Base-by-base conservation (phyloP, 2,888 invertebrate genomes). In the Erebia epiphron region DNA sequence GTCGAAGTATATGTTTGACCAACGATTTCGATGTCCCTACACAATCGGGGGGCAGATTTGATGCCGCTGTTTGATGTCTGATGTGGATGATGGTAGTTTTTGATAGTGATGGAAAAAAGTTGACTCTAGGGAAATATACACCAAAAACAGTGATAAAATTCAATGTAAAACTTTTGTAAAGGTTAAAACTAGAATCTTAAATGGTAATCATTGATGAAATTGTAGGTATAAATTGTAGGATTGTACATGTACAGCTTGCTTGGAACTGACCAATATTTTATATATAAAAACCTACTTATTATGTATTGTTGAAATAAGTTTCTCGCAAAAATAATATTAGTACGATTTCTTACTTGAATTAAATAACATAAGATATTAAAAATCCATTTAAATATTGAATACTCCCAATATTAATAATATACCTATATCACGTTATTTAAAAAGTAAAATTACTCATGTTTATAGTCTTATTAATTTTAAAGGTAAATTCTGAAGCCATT, bases 201-300 rank as follows among this genome's bases (percentile, higher is more conserved):
- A 49, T 8, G 62, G 62, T 26, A 62, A 2, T 46, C 21, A 46
- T 62, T 46, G 21, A 49, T 21, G 13, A 21, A 49, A 49, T 21
- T 21, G 49, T 49, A 49, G 14, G 41, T 50, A 13, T 67, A n/a
- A n/a, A 35, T 58, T 67, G 35, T 67, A 67, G 67, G 14, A 57
- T 56, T 58, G 46, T 46, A 50, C 18, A 56, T 60, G 61, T 62
- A 69, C 66, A 73, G 72, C 73, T 71, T 75, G 75, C 77, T 75
- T 76, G 71, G 72, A 70, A 75, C 71, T 71, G 77, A 77, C 77
- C 77, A 77, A 77, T 74, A 67, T 73, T 76, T 72, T 73, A 66
- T 75, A 71, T 72, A 72, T 50, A 35, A 67, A 43, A 61, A 50
- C 65, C 65, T 16, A 43, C 60, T 41, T 58, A 54, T 43, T 72